phyloP scores from a whole-genome alignment of 2,113 vertebrate genomes.

The Genyomyrus donnyi region DNA sequence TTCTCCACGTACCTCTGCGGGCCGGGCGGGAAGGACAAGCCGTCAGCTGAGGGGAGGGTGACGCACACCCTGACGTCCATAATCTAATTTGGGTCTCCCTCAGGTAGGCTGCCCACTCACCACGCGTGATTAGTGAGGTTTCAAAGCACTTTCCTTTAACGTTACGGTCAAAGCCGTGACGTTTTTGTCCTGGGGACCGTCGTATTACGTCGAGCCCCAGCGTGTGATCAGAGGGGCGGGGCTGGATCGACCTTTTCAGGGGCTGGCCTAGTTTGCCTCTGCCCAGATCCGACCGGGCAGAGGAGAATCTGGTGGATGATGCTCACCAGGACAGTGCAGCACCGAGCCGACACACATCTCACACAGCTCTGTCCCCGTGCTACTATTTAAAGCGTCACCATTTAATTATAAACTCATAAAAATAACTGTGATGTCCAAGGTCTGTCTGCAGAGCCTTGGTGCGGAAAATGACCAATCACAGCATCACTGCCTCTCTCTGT shows the following conservation, averaged over 20 bases:
- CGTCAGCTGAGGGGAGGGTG: slow-evolving; percentile 15
- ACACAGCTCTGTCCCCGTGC: not conserved
- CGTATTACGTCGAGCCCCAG: not conserved
- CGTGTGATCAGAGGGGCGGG: not conserved
- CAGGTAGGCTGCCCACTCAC: not conserved
- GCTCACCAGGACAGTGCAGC: not conserved
- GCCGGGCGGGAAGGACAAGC: slow-evolving; percentile 39
- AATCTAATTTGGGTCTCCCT: not conserved
- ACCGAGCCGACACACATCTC: not conserved
- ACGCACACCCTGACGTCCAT: slow-evolving; percentile 2
- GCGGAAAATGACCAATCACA: not conserved
- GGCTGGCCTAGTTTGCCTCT: not conserved
- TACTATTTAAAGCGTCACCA: not conserved
- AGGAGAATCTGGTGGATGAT: not conserved
- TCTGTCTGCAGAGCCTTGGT: not conserved
- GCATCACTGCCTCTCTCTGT: not conserved
- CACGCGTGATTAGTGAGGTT: not conserved
- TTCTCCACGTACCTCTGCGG: slow-evolving; percentile 87
- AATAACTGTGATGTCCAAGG: not conserved
- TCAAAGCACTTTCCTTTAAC: not conserved
- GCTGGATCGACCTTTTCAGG: not conserved
- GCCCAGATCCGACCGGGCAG: not conserved
- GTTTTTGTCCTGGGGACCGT: not conserved
- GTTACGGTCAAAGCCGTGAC: not conserved
- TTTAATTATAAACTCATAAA: slow-evolving; percentile 14